Evolutionary conservation across 2,888 invertebrate species (phyloP).

Genomic region (Idaea biselata): DNA sequence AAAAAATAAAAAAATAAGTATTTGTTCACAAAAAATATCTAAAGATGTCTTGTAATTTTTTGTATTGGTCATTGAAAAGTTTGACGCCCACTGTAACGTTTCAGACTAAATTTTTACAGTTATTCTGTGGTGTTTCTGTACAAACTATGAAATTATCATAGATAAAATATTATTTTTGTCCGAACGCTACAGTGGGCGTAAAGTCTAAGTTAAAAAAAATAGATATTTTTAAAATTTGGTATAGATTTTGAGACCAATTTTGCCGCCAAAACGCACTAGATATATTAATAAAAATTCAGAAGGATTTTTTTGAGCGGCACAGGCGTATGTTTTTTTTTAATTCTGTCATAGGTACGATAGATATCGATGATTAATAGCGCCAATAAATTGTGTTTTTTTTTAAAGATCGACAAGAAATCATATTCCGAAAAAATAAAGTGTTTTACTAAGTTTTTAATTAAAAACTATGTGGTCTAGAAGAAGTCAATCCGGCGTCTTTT

Average conservation of each 20-base stretch:
- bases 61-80: conserved; percentile 4
- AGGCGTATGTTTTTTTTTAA: background rate
- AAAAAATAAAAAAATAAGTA: conserved; percentile 42
- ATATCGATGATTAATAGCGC: background rate
- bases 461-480: no score
- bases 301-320: background rate
- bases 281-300: background rate
- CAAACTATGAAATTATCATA: background rate
- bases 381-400: background rate
- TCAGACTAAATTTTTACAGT: background rate
- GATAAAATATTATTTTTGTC: conserved; percentile 4
- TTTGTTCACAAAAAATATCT: conserved; percentile 16
- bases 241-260: conserved; percentile 51
- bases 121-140: no score
- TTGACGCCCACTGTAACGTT: background rate
- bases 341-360: background rate
- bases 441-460: no score
- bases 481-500: no score
- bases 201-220: conserved; percentile 18
- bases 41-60: conserved; percentile 4
- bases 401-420: background rate
- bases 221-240: conserved; percentile 36
- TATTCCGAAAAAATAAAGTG: background rate
- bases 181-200: background rate
- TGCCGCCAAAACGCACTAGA: conserved; percentile 17